Evolutionary conservation across 2,888 invertebrate genomes (phyloP).

Genomic region (Macrostomum cliftonense): DNA sequence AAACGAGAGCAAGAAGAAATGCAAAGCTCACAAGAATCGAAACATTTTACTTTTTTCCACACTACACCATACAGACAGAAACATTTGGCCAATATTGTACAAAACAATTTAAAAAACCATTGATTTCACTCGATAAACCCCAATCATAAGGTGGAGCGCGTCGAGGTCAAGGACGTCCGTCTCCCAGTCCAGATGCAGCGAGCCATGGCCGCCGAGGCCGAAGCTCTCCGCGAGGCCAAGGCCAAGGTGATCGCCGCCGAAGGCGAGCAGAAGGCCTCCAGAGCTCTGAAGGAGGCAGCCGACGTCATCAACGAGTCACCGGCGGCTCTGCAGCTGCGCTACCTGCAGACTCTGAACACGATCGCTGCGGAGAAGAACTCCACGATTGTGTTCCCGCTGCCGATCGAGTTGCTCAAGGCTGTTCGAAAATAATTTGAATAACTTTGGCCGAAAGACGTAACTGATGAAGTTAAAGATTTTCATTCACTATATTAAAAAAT

Average conservation of each 20-base stretch:
- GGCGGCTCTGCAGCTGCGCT: not conserved
- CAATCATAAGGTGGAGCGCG: too few relatives aligned
- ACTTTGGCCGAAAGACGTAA: too few relatives aligned
- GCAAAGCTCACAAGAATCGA: too few relatives aligned
- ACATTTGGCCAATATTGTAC: too few relatives aligned
- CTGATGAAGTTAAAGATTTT: too few relatives aligned
- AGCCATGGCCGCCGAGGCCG: not conserved
- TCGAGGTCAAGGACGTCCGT: not conserved
- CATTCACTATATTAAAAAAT: too few relatives aligned
- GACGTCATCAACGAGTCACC: not conserved
- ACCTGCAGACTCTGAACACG: not conserved
- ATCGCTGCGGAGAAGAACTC: not conserved
- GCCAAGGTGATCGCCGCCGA: conserved; percentile 4
- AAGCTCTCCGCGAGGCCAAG: not conserved
- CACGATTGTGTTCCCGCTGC: not conserved
- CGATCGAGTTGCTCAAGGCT: not conserved
- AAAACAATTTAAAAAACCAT: too few relatives aligned
- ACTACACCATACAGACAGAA: too few relatives aligned
- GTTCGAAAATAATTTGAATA: too few relatives aligned
- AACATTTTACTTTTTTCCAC: too few relatives aligned
- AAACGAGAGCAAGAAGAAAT: too few relatives aligned
- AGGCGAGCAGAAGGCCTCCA: not conserved
- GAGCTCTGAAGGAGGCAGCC: not conserved
- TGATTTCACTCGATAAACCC: too few relatives aligned
- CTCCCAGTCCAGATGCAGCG: not conserved